Evolutionary conservation across 2,113 vertebrate genomes (phyloP), one percentile per base, ranked within the genome.

Genomic region (Manacus vitellinus): DNA sequence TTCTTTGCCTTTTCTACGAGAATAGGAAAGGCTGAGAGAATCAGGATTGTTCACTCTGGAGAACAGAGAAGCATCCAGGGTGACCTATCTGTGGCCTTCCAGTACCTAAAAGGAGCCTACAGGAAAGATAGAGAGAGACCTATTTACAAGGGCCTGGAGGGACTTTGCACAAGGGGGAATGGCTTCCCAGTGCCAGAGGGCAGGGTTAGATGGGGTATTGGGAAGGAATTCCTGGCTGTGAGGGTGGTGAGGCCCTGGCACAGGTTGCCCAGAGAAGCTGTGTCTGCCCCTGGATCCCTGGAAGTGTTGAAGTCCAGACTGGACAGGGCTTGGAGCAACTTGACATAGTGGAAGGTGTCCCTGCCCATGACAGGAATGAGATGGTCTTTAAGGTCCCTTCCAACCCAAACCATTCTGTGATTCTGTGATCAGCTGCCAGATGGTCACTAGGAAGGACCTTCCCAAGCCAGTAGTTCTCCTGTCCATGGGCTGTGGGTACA

Each of bases 311-410:
- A 9, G 35, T 43, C 14, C 27, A 37, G 35, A 17, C 0, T 84
- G 62, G 30, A 47, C 0, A 0, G 14, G 21, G 14, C 9, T 58
- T 12, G 56, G 49, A 56, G 31, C 25, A 37, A 0, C 4, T 43
- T 44, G 56, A 35, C 2, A 6, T 0, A 20, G 41, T 23, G 56
- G 27, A 0, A 63, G 10, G 0, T 14, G 31, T 44, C 35, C 18
- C 49, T 84, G 49, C 7, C 5, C 2, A 3, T n/a, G 37, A 31
- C 27, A 76, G 9, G 41, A 10, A 15, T 5, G 5, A 5, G 25
- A 35, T 7, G 33, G 28, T 5, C 25, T 3, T 54, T 39, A 25
- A 3, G 3, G 30, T 41, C 11, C 17, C 6, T 61, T 55, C 39
- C 25, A 76, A 23, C 3, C 4, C 22, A 24, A 58, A 17, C 10